Evolutionary conservation across 2,797 vertebrate species (phyloP), one percentile per base, ranked within the genome.

Genomic region (Darevskia mixta): DNA sequence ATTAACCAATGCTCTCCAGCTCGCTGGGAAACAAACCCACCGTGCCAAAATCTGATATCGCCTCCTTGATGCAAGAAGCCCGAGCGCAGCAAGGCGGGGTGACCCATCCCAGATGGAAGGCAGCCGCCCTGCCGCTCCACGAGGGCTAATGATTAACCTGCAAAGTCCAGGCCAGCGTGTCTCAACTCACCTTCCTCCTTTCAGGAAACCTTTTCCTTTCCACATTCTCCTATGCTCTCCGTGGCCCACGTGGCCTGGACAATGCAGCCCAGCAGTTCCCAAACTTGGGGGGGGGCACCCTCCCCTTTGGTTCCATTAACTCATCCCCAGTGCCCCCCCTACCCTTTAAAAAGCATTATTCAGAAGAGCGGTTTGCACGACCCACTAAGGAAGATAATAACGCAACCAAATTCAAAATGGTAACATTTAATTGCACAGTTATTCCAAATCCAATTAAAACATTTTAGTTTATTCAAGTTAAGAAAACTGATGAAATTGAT

Each of bases 121-220:
- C 67, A 17, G 86, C 90, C 1, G 58, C 20, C 2, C 61, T 64
- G 61, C 61, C 84, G 88, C 87, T 35, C 88, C 66, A 2, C 8
- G 7, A 0, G 41, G 64, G 90, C 55, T 11, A 95, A 96, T 94
- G 81, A 95, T 96, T 95, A 95, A 96, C 83, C 90, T 87, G 77
- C 75, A 49, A 15, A 69, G 4, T 29, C 23, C 18, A 38, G 61
- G 41, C 41, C 61, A 49, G 80, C 1, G 27, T 18, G 8, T 41
- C 67, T 35, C 41, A 3, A 20, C 58, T 10, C 32, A 8, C 13
- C 55, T 38, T 25, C 78, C 25, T 71, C 45, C 76, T 29, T 27
- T 32, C 25, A 17, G 38, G 61, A 32, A 67, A 11, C 25, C 27
- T 29, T 69, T 69, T 8, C 8, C 55, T 73, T 72, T 13, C 45